phyloP scores from a whole-genome alignment of 2,888 invertebrate species.

The Lamproptera curius region DNA sequence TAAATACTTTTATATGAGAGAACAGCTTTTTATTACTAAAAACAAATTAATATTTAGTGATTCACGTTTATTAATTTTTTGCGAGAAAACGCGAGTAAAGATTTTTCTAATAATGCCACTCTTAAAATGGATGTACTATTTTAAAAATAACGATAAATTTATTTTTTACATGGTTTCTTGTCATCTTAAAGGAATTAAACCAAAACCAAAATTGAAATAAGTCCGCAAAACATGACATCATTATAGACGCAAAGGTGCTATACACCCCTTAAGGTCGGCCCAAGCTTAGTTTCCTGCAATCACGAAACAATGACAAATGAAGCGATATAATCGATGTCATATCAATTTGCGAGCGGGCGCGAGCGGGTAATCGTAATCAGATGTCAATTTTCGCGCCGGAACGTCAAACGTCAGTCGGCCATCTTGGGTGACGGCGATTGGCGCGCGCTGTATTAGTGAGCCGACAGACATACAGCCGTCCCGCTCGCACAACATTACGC shows the following conservation, averaged over 20 bases:
- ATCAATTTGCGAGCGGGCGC: conserved; percentile 39
- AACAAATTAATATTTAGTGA: too few relatives aligned
- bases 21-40: too few relatives aligned
- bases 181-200: too few relatives aligned
- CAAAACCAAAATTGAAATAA: too few relatives aligned
- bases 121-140: too few relatives aligned
- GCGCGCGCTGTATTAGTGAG: conserved; percentile 51
- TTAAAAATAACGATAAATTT: too few relatives aligned
- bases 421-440: conserved; percentile 58
- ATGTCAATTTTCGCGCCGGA: conserved; percentile 73
- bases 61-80: too few relatives aligned
- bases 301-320: conserved; percentile 41
- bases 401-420: conserved; percentile 69
- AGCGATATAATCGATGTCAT: conserved; percentile 58
- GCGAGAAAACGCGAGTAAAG: too few relatives aligned
- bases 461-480: conserved; percentile 45
- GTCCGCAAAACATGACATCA: neutral
- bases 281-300: conserved; percentile 28
- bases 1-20: too few relatives aligned
- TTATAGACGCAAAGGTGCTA: neutral
- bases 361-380: conserved; percentile 46
- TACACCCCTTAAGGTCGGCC: neutral
- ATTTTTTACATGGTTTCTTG: too few relatives aligned
- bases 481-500: conserved; percentile 58
- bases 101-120: too few relatives aligned